These are phyloP conservation scores for Hydroisotoma schaefferi DNA, from an alignment of 2,888 invertebrate species.

Conservation along the genomic window DNA sequence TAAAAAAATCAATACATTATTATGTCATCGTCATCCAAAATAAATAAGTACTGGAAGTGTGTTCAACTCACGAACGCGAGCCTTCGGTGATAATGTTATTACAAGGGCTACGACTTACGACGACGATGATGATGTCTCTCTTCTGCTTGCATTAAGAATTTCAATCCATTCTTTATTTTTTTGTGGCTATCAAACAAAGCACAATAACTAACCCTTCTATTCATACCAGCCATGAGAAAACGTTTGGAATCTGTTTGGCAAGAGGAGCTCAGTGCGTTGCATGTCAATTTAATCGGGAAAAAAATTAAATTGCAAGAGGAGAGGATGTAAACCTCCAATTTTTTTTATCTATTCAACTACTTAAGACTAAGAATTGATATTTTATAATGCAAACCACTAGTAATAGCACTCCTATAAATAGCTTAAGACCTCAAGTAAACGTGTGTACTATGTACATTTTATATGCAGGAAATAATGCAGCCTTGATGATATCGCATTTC, in stretches of 20 bases:
- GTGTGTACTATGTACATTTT: not conserved
- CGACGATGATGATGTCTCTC: not conserved
- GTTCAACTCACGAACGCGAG: conserved; percentile 8
- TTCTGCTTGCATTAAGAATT: conserved; percentile 2
- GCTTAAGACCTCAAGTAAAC: not conserved
- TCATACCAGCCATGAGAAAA: no score
- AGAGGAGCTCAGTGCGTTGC: conserved; percentile 16
- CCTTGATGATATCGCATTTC: no score
- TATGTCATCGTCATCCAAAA: conserved; percentile 1
- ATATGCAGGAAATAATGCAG: not conserved
- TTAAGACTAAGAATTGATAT: no score
- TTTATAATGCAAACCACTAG: no score
- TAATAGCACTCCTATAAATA: no score
- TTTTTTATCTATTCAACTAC: not conserved
- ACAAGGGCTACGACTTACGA: not conserved
- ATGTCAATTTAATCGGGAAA: conserved; percentile 44
- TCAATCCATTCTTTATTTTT: not conserved
- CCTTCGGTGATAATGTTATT: not conserved
- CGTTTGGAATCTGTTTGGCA: not conserved
- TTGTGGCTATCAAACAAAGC: not conserved
- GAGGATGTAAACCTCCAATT: not conserved
- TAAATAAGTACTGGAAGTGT: conserved; percentile 4
- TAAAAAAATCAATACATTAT: conserved; percentile 8
- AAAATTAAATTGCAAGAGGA: conserved; percentile 20
- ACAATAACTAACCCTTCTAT: conserved; percentile 5